A percentile compares a stretch with the other conserved stretches of the same genome.
phyloP scores from a whole-genome alignment of 2,113 vertebrate species.

The Sinocyclocheilus grahami region DNA sequence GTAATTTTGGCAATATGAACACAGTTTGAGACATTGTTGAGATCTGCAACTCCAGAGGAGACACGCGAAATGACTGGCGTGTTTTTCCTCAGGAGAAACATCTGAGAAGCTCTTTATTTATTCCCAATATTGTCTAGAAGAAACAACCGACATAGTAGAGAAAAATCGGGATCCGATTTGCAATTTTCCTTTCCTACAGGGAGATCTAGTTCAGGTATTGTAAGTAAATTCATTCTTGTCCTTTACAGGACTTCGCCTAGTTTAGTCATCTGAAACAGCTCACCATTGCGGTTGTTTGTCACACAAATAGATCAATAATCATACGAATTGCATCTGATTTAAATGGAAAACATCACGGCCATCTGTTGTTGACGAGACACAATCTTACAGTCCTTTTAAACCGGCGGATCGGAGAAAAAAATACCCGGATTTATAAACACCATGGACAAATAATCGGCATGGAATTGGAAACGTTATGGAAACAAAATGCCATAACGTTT shows the following conservation, averaged over 20 bases:
- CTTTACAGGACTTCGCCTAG: slow-evolving; percentile 9
- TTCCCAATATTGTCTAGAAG: not conserved
- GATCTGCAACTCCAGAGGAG: not conserved
- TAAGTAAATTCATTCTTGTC: not conserved
- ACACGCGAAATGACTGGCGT: not conserved
- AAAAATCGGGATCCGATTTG: not conserved
- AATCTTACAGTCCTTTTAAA: not conserved
- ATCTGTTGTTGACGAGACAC: not conserved
- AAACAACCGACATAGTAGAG: not conserved
- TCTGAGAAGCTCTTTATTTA: not conserved
- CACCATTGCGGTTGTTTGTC: not conserved
- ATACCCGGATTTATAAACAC: slow-evolving; percentile 32
- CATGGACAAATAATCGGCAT: not conserved
- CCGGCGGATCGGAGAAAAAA: not conserved
- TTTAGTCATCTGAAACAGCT: not conserved
- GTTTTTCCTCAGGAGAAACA: not conserved
- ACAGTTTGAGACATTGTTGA: not conserved
- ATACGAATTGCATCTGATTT: not conserved
- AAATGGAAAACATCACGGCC: not conserved
- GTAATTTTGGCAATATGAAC: not conserved
- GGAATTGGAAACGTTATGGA: too few species aligned
- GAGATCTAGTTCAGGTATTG: not conserved
- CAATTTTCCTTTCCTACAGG: not conserved
- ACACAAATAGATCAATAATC: not conserved
- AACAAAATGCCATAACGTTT: not conserved